These are phyloP conservation scores for Chaenocephalus aceratus DNA, from an alignment of 2,113 vertebrate genomes.

Conservation along the genomic window DNA sequence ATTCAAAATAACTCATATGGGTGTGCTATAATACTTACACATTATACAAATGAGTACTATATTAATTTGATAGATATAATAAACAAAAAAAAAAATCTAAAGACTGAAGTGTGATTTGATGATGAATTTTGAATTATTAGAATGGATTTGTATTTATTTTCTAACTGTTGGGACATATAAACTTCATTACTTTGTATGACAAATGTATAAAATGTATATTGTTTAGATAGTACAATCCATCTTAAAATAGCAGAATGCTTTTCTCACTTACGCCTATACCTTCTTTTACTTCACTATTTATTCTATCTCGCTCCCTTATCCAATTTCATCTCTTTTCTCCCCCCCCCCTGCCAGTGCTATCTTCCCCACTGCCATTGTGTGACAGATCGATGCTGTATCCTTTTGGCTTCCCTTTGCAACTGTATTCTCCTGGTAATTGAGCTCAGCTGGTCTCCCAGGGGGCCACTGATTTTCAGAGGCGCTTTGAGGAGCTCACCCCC, in stretches of 20 bases:
- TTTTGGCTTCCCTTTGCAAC: slow-evolving; percentile 75
- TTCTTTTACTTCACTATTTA: slow-evolving; percentile 45
- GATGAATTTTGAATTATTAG: background rate
- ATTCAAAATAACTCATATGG: background rate
- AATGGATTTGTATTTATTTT: background rate
- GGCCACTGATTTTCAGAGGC: slow-evolving; percentile 71
- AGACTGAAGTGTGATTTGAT: background rate
- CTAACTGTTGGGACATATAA: background rate
- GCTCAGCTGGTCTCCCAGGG: slow-evolving; percentile 78
- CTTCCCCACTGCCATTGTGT: slow-evolving; percentile 61
- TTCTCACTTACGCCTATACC: slow-evolving; percentile 29
- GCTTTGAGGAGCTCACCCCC: slow-evolving; percentile 55
- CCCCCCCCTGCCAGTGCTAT: slow-evolving; percentile 37
- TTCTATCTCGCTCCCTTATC: slow-evolving; percentile 44
- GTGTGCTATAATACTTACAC: background rate
- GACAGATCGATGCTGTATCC: slow-evolving; percentile 80
- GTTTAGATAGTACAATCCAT: slow-evolving; percentile 9
- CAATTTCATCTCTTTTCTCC: slow-evolving; percentile 55
- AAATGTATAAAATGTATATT: background rate
- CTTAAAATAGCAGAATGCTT: slow-evolving; percentile 42
- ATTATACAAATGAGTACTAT: too few species aligned
- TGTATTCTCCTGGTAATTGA: slow-evolving; percentile 82
- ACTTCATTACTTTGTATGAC: background rate
- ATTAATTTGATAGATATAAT: background rate
- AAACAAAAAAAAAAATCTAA: too few species aligned